Evolutionary conservation across 2,888 invertebrate genomes (phyloP).

Genomic region (Cantharis rufa): DNA sequence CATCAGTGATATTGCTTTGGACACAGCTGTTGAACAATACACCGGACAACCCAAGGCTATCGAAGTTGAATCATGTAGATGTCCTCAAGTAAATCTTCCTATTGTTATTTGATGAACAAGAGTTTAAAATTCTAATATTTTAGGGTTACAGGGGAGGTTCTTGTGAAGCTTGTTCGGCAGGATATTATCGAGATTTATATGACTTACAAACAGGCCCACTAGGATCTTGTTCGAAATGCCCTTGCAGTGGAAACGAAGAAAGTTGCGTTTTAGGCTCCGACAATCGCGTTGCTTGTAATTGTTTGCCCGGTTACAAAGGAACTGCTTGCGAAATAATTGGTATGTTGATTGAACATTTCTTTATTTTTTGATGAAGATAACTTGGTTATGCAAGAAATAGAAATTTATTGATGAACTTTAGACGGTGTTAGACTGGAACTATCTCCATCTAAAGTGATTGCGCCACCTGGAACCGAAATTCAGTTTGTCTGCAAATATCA

Average conservation of each 20-base stretch:
- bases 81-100: slow-evolving; percentile 64
- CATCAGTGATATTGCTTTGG: slow-evolving; percentile 84
- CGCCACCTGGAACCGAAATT: slow-evolving; percentile 52
- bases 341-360: slow-evolving; percentile 48
- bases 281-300: slow-evolving; percentile 70
- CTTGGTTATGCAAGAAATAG: neutral
- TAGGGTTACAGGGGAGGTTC: slow-evolving; percentile 77
- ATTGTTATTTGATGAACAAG: neutral
- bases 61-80: slow-evolving; percentile 84
- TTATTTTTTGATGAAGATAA: neutral
- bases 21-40: slow-evolving; percentile 74
- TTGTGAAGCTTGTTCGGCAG: slow-evolving; percentile 76
- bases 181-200: slow-evolving; percentile 71
- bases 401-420: slow-evolving; percentile 5
- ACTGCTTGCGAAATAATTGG: slow-evolving; percentile 66
- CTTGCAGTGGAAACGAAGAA: slow-evolving; percentile 75
- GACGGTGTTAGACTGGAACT: slow-evolving; percentile 30
- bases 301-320: slow-evolving; percentile 71
- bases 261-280: slow-evolving; percentile 64
- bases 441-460: slow-evolving; percentile 54
- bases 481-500: slow-evolving; percentile 59
- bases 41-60: slow-evolving; percentile 67
- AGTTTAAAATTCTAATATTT: neutral
- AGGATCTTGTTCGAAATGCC: slow-evolving; percentile 71
- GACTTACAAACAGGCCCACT: slow-evolving; percentile 57